phyloP scores from a whole-genome alignment of 2,888 invertebrate species.

The Nowickia ferox region DNA sequence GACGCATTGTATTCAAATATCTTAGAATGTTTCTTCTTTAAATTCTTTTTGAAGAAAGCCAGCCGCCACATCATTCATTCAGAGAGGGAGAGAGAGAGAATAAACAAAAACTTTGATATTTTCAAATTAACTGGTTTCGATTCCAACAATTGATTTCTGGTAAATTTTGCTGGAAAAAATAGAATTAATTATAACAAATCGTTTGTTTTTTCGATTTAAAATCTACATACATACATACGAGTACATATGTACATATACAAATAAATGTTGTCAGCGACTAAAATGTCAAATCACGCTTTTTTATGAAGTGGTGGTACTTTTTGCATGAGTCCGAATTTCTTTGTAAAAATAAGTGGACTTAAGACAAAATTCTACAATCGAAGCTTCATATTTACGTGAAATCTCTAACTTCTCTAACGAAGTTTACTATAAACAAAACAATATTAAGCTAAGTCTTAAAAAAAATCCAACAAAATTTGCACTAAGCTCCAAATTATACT shows the following conservation, averaged over 20 bases:
- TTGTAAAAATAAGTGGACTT: too few relatives aligned
- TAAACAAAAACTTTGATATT: constrained; percentile 13
- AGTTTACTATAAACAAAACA: too few relatives aligned
- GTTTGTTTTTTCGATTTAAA: constrained; percentile 1
- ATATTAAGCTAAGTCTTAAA: too few relatives aligned
- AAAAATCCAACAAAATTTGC: too few relatives aligned
- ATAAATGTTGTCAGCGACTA: neutral
- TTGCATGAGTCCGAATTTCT: too few relatives aligned
- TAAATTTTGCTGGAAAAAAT: constrained; percentile 14
- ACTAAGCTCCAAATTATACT: too few relatives aligned
- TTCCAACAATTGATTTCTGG: constrained; percentile 12
- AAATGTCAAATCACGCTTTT: neutral
- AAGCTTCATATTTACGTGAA: too few relatives aligned
- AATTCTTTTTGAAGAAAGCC: constrained; percentile 40
- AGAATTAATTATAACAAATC: constrained; percentile 33
- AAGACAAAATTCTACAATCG: too few relatives aligned
- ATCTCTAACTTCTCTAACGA: too few relatives aligned
- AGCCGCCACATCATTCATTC: constrained; percentile 1
- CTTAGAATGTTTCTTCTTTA: constrained; percentile 17
- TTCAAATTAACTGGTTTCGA: constrained; percentile 31
- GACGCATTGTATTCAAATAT: constrained; percentile 14
- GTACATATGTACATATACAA: neutral
- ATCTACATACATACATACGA: neutral
- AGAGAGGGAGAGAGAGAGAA: too few relatives aligned
- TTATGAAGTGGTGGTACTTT: too few relatives aligned